phyloP scores from a whole-genome alignment of 92 coral and sea anemone genomes.

The Palythoa grandiflora region DNA sequence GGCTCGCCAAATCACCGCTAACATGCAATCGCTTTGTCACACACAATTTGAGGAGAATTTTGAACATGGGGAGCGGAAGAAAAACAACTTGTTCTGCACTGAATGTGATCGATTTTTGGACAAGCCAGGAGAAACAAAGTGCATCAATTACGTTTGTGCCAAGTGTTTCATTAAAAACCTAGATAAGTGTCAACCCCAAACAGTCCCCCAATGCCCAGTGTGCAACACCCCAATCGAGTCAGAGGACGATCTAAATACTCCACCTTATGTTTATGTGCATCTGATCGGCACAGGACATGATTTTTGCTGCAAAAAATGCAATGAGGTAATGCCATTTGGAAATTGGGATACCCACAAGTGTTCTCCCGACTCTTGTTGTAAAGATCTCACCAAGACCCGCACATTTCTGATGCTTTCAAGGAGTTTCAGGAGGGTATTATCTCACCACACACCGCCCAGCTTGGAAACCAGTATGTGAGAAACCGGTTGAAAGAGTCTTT shows the following conservation, averaged over 20 bases:
- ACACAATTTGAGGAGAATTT: slow-evolving; percentile 23
- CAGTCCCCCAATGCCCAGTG: slow-evolving; percentile 16
- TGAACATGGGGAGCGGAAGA: slow-evolving; percentile 8
- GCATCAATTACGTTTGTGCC: slow-evolving; percentile 34
- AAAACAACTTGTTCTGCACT: slow-evolving; percentile 27
- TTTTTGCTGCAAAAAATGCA: slow-evolving; percentile 34
- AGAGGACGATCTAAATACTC: slow-evolving; percentile 13
- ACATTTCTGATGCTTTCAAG: slow-evolving; percentile 25
- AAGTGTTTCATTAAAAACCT: slow-evolving; percentile 25
- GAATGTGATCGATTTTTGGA: slow-evolving; percentile 12
- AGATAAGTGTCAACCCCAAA: slow-evolving; percentile 28
- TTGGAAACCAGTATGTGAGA: slow-evolving; percentile 30
- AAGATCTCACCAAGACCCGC: slow-evolving; percentile 20
- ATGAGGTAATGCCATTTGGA: slow-evolving; percentile 9
- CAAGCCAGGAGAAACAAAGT: slow-evolving; percentile 37
- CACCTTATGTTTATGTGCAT: slow-evolving; percentile 7
- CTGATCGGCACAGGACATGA: slow-evolving; percentile 36
- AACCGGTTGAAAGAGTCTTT: slow-evolving; percentile 15
- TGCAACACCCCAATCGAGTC: slow-evolving; percentile 16
- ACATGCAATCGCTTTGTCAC: slow-evolving; percentile 3
- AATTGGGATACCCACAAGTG: slow-evolving; percentile 19
- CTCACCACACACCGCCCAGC: slow-evolving; percentile 34
- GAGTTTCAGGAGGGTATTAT: slow-evolving; percentile 26
- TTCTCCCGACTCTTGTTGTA: background rate
- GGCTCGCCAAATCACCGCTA: slow-evolving; percentile 28